Percentiles rank a stretch among this genome's conserved stretches.
phyloP scores from a whole-genome alignment of 2,113 vertebrate genomes.

The Heterotis niloticus region DNA sequence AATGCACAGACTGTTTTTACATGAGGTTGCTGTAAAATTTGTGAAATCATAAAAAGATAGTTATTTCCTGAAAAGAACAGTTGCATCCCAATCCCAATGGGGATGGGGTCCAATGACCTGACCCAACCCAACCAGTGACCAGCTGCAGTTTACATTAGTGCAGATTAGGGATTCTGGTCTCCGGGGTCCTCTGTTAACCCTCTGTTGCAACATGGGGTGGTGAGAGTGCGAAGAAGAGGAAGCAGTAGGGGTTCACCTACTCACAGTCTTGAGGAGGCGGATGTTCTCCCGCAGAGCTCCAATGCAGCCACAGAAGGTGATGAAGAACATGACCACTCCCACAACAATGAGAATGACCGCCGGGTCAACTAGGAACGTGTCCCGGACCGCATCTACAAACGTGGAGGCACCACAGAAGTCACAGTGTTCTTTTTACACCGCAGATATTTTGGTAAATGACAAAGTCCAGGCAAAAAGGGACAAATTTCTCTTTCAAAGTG shows the following conservation, averaged over 20 bases:
- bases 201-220: neutral
- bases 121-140: too few relatives aligned
- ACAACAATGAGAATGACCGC: conserved; percentile 68
- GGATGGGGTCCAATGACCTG: too few relatives aligned
- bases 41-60: too few relatives aligned
- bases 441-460: too few relatives aligned
- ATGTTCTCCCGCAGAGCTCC: conserved; percentile 70
- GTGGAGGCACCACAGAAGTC: too few relatives aligned
- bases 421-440: neutral
- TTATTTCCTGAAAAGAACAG: too few relatives aligned
- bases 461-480: too few relatives aligned
- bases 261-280: conserved; percentile 66
- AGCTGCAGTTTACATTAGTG: too few relatives aligned
- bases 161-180: too few relatives aligned
- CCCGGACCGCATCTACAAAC: conserved; percentile 61
- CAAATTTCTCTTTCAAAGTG: neutral
- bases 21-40: too few relatives aligned
- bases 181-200: neutral
- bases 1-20: too few relatives aligned
- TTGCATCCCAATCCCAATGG: too few relatives aligned
- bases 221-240: conserved; percentile 1
- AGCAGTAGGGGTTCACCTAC: conserved; percentile 1
- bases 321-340: conserved; percentile 75
- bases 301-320: conserved; percentile 72
- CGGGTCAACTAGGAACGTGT: conserved; percentile 69